Evolutionary conservation across 2,888 invertebrate species (phyloP).

Genomic region (Druceiella hillmani): DNA sequence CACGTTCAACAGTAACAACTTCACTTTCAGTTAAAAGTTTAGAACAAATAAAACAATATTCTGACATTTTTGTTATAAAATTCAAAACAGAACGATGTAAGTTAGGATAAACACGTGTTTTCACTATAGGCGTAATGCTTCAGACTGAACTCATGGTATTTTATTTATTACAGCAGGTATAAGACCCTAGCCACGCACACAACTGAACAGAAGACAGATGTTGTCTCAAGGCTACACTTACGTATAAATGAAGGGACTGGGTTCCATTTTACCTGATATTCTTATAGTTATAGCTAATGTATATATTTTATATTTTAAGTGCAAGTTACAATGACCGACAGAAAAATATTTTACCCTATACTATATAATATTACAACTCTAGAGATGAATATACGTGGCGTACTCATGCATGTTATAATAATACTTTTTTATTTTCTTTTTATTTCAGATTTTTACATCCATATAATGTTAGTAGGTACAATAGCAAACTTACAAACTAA

Average conservation of each 20-base stretch:
- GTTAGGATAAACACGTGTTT: constrained; percentile 9
- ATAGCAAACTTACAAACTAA: too few relatives aligned
- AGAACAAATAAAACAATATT: constrained; percentile 28
- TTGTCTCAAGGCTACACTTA: constrained; percentile 8
- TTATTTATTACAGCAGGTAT: constrained; percentile 12
- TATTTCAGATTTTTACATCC: too few relatives aligned
- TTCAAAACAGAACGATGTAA: constrained; percentile 7
- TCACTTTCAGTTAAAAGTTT: constrained; percentile 27
- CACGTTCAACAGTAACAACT: constrained; percentile 27
- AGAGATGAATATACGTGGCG: too few relatives aligned
- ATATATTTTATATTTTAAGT: constrained; percentile 5
- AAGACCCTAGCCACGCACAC: constrained; percentile 8
- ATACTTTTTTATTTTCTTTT: too few relatives aligned
- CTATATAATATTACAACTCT: too few relatives aligned
- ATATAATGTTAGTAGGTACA: too few relatives aligned
- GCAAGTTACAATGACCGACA: constrained; percentile 8
- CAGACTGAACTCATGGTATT: constrained; percentile 13
- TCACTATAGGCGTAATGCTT: constrained; percentile 7
- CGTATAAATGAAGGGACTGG: constrained; percentile 7
- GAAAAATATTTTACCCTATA: constrained; percentile 5
- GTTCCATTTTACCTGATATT: constrained; percentile 9
- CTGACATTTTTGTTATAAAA: constrained; percentile 16
- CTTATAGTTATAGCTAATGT: constrained; percentile 1
- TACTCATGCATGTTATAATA: too few relatives aligned
- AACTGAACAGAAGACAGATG: constrained; percentile 11